Evolutionary conservation across 2,797 vertebrate genomes (phyloP), one percentile per base, ranked within the genome.

Genomic region (Oreonectes daqikongensis): DNA sequence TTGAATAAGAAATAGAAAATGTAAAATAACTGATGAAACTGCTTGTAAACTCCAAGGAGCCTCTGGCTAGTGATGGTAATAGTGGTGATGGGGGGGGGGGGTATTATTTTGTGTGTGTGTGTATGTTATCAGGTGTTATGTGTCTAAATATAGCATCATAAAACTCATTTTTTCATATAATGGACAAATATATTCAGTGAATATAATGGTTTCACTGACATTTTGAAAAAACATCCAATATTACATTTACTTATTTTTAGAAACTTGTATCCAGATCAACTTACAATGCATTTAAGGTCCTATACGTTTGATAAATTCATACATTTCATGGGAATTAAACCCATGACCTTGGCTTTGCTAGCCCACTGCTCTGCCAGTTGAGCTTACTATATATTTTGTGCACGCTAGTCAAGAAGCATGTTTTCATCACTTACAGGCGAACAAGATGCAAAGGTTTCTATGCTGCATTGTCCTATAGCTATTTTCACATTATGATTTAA

Each of bases 1-100:
- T 72, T 53, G 30, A 64, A 68, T 18, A 40, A 48, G 26, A 59
- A 79, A 76, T 69, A 40, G 50, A 75, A 73, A 60, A 69, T 77
- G 24, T 61, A 69, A 18, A 69, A 69, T 40, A 61, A 50, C 22
- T 69, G 30, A 40, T 9, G 17, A 61, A 69, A 69, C 30, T 11
- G 48, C 22, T 76, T 76, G 53, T 44, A 76, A 69, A 18, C 55
- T 14, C 22, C 38, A 60, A 60, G 44, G 17, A 52, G 44, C 30
- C 40, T 69, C 44, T 57, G 68, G 48, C 44, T 42, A 12, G 20
- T 20, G 38, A 11, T 42, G 40, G 40, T 42, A 6, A 32, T 32
- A 11, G 26, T 32, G 18, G 9, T 22, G 22, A 17, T 74, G 48
- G 24, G 38, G n/a, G 38, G 63, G 26, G 38, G 32, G 60, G 46